These are phyloP conservation scores for Xenus cinereus DNA, from an alignment of 2,113 vertebrate species.

Conservation along the genomic window DNA sequence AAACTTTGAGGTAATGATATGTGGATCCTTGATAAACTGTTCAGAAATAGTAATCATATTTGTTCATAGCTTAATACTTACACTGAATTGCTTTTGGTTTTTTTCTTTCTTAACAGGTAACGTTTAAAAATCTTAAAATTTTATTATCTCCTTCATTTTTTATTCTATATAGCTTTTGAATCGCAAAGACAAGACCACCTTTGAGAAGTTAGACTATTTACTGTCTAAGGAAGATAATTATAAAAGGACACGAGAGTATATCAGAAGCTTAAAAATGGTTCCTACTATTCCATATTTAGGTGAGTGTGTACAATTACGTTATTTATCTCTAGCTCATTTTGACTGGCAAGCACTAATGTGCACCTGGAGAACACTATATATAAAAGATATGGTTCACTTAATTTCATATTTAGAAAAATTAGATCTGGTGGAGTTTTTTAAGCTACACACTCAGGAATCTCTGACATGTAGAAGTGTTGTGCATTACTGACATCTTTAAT, in stretches of 20 bases:
- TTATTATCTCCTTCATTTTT: background rate
- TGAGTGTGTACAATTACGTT: conserved; percentile 64
- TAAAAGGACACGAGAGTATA: conserved; percentile 90
- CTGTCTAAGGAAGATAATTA: conserved; percentile 95
- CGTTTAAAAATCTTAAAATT: background rate
- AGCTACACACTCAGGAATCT: background rate
- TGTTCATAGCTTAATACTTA: background rate
- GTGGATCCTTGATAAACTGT: background rate
- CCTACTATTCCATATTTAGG: conserved; percentile 93
- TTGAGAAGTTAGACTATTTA: conserved; percentile 92
- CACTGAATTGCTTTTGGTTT: background rate
- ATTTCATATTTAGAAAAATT: background rate
- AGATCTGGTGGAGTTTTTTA: background rate
- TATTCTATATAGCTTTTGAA: conserved; percentile 83
- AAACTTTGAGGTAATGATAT: background rate
- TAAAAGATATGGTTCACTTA: background rate
- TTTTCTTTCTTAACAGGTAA: background rate
- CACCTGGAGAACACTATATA: background rate
- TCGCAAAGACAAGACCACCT: conserved; percentile 91
- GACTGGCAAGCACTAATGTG: background rate
- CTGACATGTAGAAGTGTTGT: background rate
- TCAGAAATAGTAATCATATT: background rate
- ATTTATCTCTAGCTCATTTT: conserved; percentile 10
- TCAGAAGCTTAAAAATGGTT: conserved; percentile 90
- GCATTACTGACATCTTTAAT: background rate